Conservation (phyloP, 2,113 vertebrate genomes). For the Ciconia maguari region DNA sequence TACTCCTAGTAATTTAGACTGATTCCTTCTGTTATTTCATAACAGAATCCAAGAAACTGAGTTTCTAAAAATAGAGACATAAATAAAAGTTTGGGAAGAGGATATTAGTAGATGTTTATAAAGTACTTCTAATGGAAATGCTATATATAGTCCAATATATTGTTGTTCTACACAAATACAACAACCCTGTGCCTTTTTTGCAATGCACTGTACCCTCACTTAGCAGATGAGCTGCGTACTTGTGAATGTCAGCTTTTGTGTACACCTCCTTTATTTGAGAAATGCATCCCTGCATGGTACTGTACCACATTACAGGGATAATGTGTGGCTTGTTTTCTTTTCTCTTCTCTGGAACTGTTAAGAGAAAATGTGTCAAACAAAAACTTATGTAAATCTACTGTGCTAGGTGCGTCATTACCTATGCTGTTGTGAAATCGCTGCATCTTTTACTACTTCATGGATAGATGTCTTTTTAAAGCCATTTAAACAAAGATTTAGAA, state of each 20-base stretch:
- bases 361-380: neutral
- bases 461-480: neutral
- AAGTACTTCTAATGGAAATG: neutral
- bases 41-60: neutral
- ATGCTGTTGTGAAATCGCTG: neutral
- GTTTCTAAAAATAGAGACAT: neutral
- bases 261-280: neutral
- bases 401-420: neutral
- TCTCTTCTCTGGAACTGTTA: neutral
- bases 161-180: neutral
- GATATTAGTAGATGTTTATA: neutral
- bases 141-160: neutral
- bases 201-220: neutral
- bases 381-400: neutral
- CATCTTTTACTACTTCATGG: neutral
- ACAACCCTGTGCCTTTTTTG: neutral
- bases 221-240: neutral
- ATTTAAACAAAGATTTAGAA: neutral
- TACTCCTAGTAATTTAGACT: neutral
- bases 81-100: neutral
- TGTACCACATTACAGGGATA: neutral
- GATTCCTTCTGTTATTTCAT: neutral
- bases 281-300: neutral
- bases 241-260: neutral
- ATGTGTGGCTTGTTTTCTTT: neutral